Conservation (phyloP, 1,140 invertebrate genomes). For the Drosophila takahashii region DNA sequence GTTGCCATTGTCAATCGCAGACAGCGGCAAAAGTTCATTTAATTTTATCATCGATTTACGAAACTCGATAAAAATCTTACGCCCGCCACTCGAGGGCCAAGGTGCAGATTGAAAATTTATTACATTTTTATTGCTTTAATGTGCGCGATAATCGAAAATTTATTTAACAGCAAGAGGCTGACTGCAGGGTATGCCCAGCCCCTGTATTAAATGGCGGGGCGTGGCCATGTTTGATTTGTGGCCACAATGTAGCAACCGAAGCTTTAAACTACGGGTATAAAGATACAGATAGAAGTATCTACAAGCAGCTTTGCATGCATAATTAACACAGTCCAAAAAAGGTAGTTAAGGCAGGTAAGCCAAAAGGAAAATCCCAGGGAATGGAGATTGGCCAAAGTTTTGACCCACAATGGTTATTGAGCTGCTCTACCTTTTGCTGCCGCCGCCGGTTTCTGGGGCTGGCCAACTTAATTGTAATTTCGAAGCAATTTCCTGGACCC, state of each 20-base stretch:
- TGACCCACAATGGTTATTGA: slow-evolving; percentile 33
- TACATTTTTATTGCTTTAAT: slow-evolving; percentile 83
- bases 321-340: slow-evolving; percentile 45
- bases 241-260: slow-evolving; percentile 23
- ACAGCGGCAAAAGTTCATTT: slow-evolving; percentile 62
- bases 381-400: slow-evolving; percentile 13
- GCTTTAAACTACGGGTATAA: slow-evolving; percentile 13
- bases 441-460: neutral
- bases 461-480: slow-evolving; percentile 46
- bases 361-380: neutral
- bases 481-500: slow-evolving; percentile 36
- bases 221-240: slow-evolving; percentile 66
- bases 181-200: slow-evolving; percentile 14
- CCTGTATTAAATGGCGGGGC: neutral
- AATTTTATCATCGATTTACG: slow-evolving; percentile 77
- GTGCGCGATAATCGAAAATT: slow-evolving; percentile 83
- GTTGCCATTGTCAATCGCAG: slow-evolving; percentile 68
- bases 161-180: slow-evolving; percentile 65
- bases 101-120: slow-evolving; percentile 82
- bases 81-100: slow-evolving; percentile 33
- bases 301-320: slow-evolving; percentile 55
- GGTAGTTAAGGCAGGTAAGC: neutral
- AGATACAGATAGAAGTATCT: slow-evolving; percentile 41
- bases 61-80: slow-evolving; percentile 77
- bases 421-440: slow-evolving; percentile 11